Conservation (phyloP, 1,140 invertebrate species). For the Drosophila novamexicana region DNA sequence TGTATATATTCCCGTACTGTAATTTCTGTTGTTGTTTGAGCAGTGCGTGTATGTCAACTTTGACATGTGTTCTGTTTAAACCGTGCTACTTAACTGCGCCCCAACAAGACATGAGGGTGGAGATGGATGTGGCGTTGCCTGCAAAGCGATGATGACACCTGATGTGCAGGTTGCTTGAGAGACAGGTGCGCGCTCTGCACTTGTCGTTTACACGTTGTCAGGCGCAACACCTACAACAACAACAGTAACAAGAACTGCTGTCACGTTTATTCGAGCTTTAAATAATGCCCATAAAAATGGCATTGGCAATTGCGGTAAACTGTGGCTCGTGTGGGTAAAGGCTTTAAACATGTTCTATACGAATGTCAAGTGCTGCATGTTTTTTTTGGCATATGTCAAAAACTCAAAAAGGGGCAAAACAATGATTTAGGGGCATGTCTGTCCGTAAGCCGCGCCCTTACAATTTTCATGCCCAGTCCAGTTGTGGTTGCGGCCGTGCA, state of each 20-base stretch:
- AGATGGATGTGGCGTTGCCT: neutral
- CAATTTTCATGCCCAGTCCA: neutral
- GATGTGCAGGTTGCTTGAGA: slow-evolving; percentile 43
- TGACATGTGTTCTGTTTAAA: slow-evolving; percentile 62
- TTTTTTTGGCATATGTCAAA: slow-evolving; percentile 5
- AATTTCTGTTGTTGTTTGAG: slow-evolving; percentile 25
- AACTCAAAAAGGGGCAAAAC: slow-evolving; percentile 8
- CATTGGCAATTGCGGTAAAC: slow-evolving; percentile 30
- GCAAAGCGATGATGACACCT: slow-evolving; percentile 69
- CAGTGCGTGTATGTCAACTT: slow-evolving; percentile 49
- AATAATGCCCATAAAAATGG: slow-evolving; percentile 69
- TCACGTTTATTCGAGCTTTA: slow-evolving; percentile 50
- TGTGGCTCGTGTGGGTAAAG: slow-evolving; percentile 4
- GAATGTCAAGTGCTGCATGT: slow-evolving; percentile 13
- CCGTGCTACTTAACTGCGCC: slow-evolving; percentile 63
- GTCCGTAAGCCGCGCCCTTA: neutral
- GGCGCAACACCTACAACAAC: neutral
- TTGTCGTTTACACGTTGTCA: slow-evolving; percentile 29
- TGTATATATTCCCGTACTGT: slow-evolving; percentile 17
- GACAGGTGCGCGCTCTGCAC: slow-evolving; percentile 25
- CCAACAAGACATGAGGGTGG: slow-evolving; percentile 35
- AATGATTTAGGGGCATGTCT: slow-evolving; percentile 19
- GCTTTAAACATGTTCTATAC: slow-evolving; percentile 6
- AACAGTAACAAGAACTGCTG: slow-evolving; percentile 31
- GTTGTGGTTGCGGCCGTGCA: neutral